Conservation (phyloP, 2,797 vertebrate species). For the Syndactyla subalaris region DNA sequence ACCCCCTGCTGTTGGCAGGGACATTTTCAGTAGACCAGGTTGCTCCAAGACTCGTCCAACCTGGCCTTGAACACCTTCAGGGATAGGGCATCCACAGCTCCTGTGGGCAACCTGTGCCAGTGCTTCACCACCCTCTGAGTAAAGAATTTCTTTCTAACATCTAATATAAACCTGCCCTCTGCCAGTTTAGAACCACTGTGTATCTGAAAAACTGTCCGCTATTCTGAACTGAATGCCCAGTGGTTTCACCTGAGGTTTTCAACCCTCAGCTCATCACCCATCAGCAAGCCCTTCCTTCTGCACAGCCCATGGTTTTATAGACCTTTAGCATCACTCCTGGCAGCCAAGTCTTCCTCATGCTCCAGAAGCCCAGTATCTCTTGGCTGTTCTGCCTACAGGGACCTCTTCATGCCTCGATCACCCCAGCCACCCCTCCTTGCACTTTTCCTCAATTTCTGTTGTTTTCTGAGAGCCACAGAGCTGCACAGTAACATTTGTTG, state of each 20-base stretch:
- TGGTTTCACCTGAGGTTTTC: background rate
- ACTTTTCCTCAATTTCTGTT: background rate
- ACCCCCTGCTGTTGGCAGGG: background rate
- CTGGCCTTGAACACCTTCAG: background rate
- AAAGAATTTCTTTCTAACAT: background rate
- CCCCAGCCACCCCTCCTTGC: rapidly evolving
- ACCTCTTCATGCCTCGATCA: background rate
- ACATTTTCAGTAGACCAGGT: background rate
- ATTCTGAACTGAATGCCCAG: background rate
- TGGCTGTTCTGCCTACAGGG: background rate
- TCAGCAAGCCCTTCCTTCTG: background rate
- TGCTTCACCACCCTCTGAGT: background rate
- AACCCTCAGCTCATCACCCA: background rate
- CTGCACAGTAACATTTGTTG: background rate
- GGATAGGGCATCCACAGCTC: background rate
- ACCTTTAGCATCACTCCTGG: rapidly evolving
- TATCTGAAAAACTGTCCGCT: background rate
- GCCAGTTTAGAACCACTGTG: background rate
- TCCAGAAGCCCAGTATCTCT: background rate
- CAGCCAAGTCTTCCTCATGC: background rate
- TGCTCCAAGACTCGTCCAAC: background rate
- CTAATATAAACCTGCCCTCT: background rate
- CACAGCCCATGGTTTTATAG: background rate
- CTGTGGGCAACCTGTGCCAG: background rate
- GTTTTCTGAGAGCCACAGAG: background rate